phyloP scores from a whole-genome alignment of 2,888 invertebrate species.

The Sminthurides aquaticus region DNA sequence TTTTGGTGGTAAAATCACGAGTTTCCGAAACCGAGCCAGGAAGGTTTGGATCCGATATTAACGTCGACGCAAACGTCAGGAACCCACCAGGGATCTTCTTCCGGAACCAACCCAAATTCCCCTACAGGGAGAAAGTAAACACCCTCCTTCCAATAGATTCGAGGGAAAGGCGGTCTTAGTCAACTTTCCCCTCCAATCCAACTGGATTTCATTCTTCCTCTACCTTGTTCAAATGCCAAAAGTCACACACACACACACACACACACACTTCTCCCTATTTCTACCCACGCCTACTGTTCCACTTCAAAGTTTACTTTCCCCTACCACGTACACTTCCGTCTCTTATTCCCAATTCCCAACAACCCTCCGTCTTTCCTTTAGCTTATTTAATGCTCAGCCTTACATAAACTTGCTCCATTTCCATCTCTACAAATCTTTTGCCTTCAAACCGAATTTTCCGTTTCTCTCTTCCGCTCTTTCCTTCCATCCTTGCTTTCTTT shows the following conservation, averaged over 20 bases:
- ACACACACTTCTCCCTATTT: no score
- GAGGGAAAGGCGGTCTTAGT: slow-evolving; percentile 26
- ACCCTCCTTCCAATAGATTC: slow-evolving; percentile 28
- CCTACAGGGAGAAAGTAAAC: slow-evolving; percentile 23
- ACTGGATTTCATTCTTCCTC: not conserved
- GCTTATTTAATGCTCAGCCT: no score
- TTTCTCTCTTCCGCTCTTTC: no score
- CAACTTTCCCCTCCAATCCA: slow-evolving; percentile 37
- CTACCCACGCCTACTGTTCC: not conserved
- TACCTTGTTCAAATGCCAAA: slow-evolving; percentile 3
- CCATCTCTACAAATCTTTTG: no score
- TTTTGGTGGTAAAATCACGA: not conserved
- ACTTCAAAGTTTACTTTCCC: not conserved
- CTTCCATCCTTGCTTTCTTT: no score
- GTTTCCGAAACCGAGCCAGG: not conserved
- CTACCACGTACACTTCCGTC: not conserved
- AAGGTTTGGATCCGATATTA: no score
- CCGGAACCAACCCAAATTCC: slow-evolving; percentile 26
- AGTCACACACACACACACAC: not conserved
- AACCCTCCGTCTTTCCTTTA: no score
- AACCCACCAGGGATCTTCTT: not conserved
- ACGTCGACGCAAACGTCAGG: not conserved
- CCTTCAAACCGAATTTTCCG: no score
- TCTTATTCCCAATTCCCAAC: no score
- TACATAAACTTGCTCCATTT: no score